Conservation (phyloP, 2,888 invertebrate species). For the Isotomurus palustris region DNA sequence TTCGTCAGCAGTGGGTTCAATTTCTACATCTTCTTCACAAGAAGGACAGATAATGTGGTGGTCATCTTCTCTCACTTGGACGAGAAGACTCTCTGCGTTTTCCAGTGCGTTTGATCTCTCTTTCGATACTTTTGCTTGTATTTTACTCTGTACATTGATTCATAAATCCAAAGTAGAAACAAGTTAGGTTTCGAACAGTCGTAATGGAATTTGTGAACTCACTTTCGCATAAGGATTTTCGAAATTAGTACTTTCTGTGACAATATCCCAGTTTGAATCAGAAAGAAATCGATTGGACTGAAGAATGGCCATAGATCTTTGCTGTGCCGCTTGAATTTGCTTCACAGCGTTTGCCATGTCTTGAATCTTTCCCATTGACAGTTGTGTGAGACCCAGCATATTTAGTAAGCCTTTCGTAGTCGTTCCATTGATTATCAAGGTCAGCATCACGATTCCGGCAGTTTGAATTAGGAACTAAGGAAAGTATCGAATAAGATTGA, state of each 20-base stretch:
- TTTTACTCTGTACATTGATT: slow-evolving; percentile 4
- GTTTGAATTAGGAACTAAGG: slow-evolving; percentile 57
- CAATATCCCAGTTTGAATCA: slow-evolving; percentile 61
- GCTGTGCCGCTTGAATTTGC: slow-evolving; percentile 54
- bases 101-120: not conserved
- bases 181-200: not conserved
- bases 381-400: slow-evolving; percentile 55
- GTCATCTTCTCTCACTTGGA: not conserved
- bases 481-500: not conserved
- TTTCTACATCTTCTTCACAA: slow-evolving; percentile 48
- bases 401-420: slow-evolving; percentile 56
- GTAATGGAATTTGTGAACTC: not conserved
- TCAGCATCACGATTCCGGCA: slow-evolving; percentile 58
- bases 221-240: slow-evolving; percentile 57
- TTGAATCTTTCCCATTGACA: slow-evolving; percentile 56
- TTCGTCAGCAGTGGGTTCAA: slow-evolving; percentile 58
- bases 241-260: slow-evolving; percentile 56
- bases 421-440: slow-evolving; percentile 58
- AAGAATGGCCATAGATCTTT: slow-evolving; percentile 56
- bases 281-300: slow-evolving; percentile 62
- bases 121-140: slow-evolving; percentile 1
- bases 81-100: slow-evolving; percentile 19
- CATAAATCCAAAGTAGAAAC: not conserved
- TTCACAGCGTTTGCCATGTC: slow-evolving; percentile 59
- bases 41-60: slow-evolving; percentile 2